phyloP scores from a whole-genome alignment of 2,113 vertebrate genomes.

The Ceyx melanurus region DNA sequence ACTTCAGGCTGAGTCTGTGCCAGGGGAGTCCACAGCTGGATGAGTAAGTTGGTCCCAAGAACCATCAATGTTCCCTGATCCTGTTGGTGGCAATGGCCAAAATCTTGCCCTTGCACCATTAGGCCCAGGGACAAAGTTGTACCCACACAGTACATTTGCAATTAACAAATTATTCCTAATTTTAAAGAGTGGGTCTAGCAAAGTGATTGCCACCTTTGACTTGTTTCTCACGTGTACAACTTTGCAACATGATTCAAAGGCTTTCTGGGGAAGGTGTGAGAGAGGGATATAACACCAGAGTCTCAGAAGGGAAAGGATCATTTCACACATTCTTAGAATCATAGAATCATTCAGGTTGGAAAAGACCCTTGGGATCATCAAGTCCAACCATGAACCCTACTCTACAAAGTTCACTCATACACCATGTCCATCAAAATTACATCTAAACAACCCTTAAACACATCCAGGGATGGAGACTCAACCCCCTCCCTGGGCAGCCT shows the following conservation, averaged over 20 bases:
- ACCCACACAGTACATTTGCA: not conserved
- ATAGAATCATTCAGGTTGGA: no score
- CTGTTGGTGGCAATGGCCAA: not conserved
- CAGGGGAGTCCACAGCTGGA: not conserved
- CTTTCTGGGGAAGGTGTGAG: not conserved
- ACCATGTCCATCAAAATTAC: no score
- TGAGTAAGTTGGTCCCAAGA: not conserved
- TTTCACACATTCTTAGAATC: not conserved
- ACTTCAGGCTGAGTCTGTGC: not conserved
- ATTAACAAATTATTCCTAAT: not conserved
- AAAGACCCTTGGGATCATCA: no score
- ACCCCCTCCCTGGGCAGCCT: no score
- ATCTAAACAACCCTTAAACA: no score
- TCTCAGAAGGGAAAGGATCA: not conserved
- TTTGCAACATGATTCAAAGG: not conserved
- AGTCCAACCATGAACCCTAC: no score
- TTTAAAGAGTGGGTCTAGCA: not conserved
- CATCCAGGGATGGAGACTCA: no score
- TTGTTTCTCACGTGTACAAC: accelerated
- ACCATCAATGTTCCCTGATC: not conserved
- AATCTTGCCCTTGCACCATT: not conserved
- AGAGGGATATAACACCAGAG: not conserved
- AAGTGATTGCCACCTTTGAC: not conserved
- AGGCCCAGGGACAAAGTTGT: not conserved
- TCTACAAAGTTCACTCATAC: no score